A percentile compares a stretch with the other conserved stretches of the same genome.
phyloP scores from a whole-genome alignment of 1,140 invertebrate genomes.

The Cotesia vestalis region DNA sequence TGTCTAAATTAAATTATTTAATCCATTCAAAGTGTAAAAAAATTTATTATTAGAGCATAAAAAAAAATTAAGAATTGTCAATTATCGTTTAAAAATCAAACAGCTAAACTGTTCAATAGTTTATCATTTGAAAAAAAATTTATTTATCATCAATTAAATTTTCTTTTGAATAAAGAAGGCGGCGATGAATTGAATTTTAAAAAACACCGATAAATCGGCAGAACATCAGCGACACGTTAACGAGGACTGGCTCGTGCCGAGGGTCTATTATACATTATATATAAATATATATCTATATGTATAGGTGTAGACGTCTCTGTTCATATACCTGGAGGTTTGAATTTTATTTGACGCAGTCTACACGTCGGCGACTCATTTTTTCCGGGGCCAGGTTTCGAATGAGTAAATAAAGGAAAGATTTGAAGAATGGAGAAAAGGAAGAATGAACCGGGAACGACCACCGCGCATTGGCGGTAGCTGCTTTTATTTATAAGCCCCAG shows the following conservation, averaged over 20 bases:
- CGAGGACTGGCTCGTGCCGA: slow-evolving; percentile 29
- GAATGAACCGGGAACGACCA: slow-evolving; percentile 35
- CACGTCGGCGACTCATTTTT: slow-evolving; percentile 5
- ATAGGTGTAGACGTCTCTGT: background rate
- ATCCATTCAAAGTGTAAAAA: no score
- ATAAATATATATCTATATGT: background rate
- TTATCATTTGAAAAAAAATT: background rate
- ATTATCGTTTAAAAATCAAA: no score
- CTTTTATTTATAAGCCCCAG: slow-evolving; percentile 39
- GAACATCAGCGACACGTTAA: slow-evolving; percentile 25
- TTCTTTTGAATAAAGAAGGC: background rate
- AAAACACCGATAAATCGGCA: slow-evolving; percentile 13
- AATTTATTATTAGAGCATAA: no score
- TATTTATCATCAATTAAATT: background rate
- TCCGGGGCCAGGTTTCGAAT: background rate
- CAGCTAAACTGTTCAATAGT: no score
- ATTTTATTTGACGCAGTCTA: slow-evolving; percentile 8
- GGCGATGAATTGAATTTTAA: background rate
- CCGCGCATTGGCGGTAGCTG: slow-evolving; percentile 44
- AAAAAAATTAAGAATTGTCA: no score
- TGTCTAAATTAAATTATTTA: no score
- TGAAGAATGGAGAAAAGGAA: slow-evolving; percentile 3
- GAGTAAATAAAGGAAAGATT: background rate
- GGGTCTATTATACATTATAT: slow-evolving; percentile 4
- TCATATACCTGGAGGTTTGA: slow-evolving; percentile 10